Evolutionary conservation across 2,888 invertebrate species (phyloP).

Genomic region (Ophraella communa): DNA sequence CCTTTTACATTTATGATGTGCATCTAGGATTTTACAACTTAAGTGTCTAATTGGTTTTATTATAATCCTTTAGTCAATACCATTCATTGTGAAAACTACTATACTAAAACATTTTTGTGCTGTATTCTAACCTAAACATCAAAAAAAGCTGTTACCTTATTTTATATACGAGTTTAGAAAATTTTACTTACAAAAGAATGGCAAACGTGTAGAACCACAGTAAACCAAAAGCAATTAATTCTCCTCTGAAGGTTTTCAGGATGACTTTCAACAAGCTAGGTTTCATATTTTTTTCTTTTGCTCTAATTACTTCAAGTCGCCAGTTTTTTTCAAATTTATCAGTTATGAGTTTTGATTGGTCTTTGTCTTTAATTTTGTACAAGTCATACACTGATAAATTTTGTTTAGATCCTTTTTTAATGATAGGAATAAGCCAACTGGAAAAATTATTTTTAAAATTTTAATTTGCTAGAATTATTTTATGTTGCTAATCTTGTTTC

Average conservation of each 20-base stretch:
- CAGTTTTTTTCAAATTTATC: slow-evolving; percentile 45
- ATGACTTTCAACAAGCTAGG: slow-evolving; percentile 36
- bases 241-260: slow-evolving; percentile 25
- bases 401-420: slow-evolving; percentile 64
- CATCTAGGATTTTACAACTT: no score
- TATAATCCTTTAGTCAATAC: no score
- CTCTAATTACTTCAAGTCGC: slow-evolving; percentile 41
- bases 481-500: no score
- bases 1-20: no score
- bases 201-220: neutral
- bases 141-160: no score
- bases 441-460: no score
- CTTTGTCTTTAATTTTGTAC: slow-evolving; percentile 66
- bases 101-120: no score
- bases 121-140: no score
- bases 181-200: neutral
- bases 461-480: no score
- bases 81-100: no score
- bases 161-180: no score
- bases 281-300: slow-evolving; percentile 25
- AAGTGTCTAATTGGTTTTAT: no score
- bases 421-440: slow-evolving; percentile 52
- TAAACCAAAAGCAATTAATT: slow-evolving; percentile 30
- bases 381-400: slow-evolving; percentile 70
- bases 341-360: slow-evolving; percentile 66